Conservation (phyloP, 2,113 vertebrate species). For the Silurus glanis region DNA sequence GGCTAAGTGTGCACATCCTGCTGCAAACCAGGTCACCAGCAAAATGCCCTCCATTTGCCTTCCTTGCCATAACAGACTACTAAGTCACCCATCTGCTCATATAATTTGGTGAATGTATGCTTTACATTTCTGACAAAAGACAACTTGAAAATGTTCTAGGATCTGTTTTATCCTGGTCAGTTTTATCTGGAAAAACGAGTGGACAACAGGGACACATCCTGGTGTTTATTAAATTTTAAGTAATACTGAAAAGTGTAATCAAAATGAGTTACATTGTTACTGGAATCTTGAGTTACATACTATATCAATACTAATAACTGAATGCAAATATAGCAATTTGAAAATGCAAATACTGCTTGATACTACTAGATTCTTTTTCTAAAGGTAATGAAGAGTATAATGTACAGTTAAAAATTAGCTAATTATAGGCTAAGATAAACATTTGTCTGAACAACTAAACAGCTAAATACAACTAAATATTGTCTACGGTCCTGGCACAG, state of each 20-base stretch:
- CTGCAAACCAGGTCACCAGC: conserved; percentile 52
- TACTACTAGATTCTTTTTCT: neutral
- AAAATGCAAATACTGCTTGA: no score
- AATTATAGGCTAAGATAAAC: neutral
- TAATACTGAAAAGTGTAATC: neutral
- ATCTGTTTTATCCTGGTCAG: neutral
- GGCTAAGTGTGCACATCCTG: conserved; percentile 15
- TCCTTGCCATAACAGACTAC: conserved; percentile 31
- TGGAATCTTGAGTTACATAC: no score
- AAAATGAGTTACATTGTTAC: neutral
- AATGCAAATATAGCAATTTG: no score
- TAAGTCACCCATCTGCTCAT: neutral
- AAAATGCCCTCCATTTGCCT: conserved; percentile 51
- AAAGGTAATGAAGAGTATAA: neutral
- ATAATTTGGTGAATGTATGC: neutral
- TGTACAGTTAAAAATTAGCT: neutral
- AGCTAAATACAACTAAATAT: neutral
- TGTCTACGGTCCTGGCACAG: neutral
- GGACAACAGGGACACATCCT: neutral
- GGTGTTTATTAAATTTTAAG: neutral
- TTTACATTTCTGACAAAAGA: no score
- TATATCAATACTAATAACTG: no score
- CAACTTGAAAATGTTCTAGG: neutral
- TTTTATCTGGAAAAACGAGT: neutral
- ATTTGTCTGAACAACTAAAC: neutral